Evolutionary conservation across 1,140 invertebrate species (phyloP).

Genomic region (Capitella teleta): DNA sequence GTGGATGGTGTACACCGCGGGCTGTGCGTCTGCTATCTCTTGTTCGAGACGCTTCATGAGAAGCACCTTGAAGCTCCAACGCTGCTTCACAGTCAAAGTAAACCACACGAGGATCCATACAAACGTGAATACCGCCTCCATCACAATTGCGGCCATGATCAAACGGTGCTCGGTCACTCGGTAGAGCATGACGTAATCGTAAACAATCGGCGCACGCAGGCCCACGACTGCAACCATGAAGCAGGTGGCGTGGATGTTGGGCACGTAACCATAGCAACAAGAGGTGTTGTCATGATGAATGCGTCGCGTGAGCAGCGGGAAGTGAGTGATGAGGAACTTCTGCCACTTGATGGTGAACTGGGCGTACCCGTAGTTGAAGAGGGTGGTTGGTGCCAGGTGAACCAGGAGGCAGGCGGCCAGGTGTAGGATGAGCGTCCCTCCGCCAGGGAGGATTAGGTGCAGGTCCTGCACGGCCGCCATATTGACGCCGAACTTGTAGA

Average conservation of each 20-base stretch:
- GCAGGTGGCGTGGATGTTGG: constrained; percentile 23
- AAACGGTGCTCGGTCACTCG: constrained; percentile 18
- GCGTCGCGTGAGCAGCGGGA: constrained; percentile 13
- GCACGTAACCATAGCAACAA: constrained; percentile 24
- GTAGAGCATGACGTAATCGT: constrained; percentile 23
- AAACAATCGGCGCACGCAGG: constrained; percentile 24
- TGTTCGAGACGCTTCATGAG: too few relatives aligned
- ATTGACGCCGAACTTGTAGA: constrained; percentile 25
- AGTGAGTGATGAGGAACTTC: constrained; percentile 19
- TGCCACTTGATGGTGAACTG: constrained; percentile 24
- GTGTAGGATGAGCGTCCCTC: constrained; percentile 16
- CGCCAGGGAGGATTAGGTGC: constrained; percentile 13
- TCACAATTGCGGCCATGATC: constrained; percentile 19
- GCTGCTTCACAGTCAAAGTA: constrained; percentile 25
- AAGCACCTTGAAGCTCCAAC: constrained; percentile 24
- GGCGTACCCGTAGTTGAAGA: constrained; percentile 26
- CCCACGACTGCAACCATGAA: constrained; percentile 19
- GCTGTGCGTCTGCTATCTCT: too few relatives aligned
- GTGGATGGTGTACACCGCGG: too few relatives aligned
- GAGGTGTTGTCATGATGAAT: constrained; percentile 18
- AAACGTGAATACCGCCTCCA: constrained; percentile 14
- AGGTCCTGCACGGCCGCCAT: constrained; percentile 15
- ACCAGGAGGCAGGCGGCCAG: constrained; percentile 19
- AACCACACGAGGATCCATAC: constrained; percentile 29
- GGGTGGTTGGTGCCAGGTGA: constrained; percentile 19